Percentiles rank a stretch among this genome's conserved stretches.
phyloP scores from a whole-genome alignment of 2,888 invertebrate species.

The Nesidiocoris tenuis region DNA sequence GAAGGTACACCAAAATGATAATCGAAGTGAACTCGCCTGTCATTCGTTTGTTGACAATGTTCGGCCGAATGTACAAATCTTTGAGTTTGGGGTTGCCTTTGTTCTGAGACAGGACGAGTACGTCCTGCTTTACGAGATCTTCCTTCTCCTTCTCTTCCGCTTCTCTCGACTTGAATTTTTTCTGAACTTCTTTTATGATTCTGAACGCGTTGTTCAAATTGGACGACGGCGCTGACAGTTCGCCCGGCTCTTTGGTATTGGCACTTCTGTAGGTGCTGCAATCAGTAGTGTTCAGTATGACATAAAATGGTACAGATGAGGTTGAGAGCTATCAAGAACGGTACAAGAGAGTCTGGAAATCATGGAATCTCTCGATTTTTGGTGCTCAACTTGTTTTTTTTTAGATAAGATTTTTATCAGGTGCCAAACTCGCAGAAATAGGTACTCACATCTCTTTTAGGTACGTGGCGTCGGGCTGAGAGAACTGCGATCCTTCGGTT shows the following conservation, averaged over 20 bases:
- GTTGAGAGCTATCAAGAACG: neutral
- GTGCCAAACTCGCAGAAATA: no score
- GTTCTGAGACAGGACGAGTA: constrained; percentile 86
- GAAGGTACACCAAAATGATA: no score
- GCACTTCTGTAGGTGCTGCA: constrained; percentile 90
- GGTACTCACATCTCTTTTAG: constrained; percentile 94
- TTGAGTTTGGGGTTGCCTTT: constrained; percentile 97
- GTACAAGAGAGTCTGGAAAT: no score
- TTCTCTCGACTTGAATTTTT: constrained; percentile 96
- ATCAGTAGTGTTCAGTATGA: no score
- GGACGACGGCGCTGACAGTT: constrained; percentile 87
- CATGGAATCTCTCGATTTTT: no score
- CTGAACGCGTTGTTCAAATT: constrained; percentile 96
- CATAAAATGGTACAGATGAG: constrained; percentile 46
- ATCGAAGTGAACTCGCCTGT: constrained; percentile 64
- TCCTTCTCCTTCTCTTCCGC: constrained; percentile 98
- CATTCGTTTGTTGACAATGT: constrained; percentile 95
- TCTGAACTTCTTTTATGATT: constrained; percentile 98
- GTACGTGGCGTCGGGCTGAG: constrained; percentile 94
- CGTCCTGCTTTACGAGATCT: constrained; percentile 98
- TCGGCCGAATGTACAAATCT: constrained; percentile 97
- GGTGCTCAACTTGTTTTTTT: no score
- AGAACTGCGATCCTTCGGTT: constrained; percentile 86
- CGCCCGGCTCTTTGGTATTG: constrained; percentile 96
- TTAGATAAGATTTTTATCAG: no score